phyloP scores from a whole-genome alignment of 2,797 vertebrate genomes.

The Sandelia bainsii region DNA sequence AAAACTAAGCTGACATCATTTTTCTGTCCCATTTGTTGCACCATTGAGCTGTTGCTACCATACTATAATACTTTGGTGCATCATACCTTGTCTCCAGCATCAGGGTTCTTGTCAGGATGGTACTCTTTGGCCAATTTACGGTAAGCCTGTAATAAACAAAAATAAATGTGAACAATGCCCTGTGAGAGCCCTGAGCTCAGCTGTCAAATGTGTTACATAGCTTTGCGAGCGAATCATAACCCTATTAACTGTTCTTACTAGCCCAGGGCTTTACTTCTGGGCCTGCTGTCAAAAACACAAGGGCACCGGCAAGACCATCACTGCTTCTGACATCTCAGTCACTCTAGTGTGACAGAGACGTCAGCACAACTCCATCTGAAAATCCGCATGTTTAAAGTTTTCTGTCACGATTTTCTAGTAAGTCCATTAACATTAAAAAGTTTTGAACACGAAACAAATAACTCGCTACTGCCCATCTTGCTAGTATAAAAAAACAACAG shows the following conservation, averaged over 20 bases:
- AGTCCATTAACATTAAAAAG: rapidly evolving
- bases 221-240: conserved; percentile 14
- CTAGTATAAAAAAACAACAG: background rate
- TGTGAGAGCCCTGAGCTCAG: background rate
- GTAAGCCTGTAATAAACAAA: conserved; percentile 87
- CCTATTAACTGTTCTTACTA: conserved; percentile 14
- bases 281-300: conserved; percentile 68
- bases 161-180: conserved; percentile 17
- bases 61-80: conserved; percentile 16
- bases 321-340: conserved; percentile 28
- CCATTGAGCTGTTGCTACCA: background rate
- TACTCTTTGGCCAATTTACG: conserved; percentile 97
- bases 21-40: conserved; percentile 26
- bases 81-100: conserved; percentile 96
- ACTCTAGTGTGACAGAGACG: background rate
- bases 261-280: conserved; percentile 17
- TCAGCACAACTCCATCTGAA: background rate
- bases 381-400: background rate
- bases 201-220: background rate
- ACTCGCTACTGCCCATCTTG: background rate
- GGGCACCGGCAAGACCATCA: conserved; percentile 38
- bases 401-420: background rate
- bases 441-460: background rate
- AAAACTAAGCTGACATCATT: conserved; percentile 16
- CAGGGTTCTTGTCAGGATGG: conserved; percentile 97